phyloP scores from a whole-genome alignment of 2,113 vertebrate genomes.

The Shinisaurus crocodilurus region DNA sequence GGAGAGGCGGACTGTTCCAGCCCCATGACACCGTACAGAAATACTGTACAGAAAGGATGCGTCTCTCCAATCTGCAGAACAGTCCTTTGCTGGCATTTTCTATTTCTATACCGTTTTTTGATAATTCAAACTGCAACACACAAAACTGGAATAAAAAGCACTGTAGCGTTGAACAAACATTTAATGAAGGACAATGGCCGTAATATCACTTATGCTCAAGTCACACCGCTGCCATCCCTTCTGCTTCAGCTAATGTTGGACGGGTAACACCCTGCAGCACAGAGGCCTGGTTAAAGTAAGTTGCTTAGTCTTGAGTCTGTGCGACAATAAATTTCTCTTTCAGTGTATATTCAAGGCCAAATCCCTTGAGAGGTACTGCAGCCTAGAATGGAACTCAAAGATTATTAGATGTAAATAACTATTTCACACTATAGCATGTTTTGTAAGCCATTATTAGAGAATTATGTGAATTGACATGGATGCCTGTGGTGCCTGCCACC shows the following conservation, averaged over 20 bases:
- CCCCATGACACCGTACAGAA: not conserved
- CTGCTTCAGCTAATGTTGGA: not conserved
- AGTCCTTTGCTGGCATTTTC: not conserved
- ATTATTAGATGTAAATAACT: not conserved
- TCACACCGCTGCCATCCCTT: not conserved
- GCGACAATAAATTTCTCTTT: not conserved
- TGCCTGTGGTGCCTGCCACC: constrained; percentile 18
- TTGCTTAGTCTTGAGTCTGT: not conserved
- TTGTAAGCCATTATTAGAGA: not conserved
- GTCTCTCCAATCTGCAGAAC: not conserved
- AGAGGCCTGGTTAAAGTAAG: not conserved
- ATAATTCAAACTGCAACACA: not conserved
- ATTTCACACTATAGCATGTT: not conserved
- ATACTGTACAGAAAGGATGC: not conserved
- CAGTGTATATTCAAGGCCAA: not conserved
- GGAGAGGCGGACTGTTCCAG: not conserved
- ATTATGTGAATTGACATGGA: constrained; percentile 35
- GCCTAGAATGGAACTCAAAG: not conserved
- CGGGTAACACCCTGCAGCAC: not conserved
- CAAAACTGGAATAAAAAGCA: not conserved
- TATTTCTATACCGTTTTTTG: not conserved
- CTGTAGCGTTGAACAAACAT: too few species aligned
- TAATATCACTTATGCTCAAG: not conserved
- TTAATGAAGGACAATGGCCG: not conserved
- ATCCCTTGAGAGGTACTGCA: not conserved